These are phyloP conservation scores for Lophius piscatorius DNA, from an alignment of 2,113 vertebrate genomes.

Conservation along the genomic window DNA sequence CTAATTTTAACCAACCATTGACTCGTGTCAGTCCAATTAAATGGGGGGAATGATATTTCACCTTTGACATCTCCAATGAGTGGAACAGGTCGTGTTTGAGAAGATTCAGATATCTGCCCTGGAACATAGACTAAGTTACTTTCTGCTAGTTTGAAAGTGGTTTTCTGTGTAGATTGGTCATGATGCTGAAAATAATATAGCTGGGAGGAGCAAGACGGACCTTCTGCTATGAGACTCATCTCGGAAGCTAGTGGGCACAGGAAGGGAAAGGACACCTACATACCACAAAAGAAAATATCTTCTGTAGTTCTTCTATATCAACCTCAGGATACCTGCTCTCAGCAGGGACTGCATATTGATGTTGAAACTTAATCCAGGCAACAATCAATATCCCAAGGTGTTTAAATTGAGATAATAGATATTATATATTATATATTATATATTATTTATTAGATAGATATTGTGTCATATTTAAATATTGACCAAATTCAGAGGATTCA, in stretches of 20 bases:
- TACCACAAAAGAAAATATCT: background rate
- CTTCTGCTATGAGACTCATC: conserved; percentile 31
- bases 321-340: background rate
- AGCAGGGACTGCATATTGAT: background rate
- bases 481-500: no score
- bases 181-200: conserved; percentile 25
- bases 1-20: no score
- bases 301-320: background rate
- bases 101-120: no score
- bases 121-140: background rate
- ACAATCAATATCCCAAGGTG: background rate
- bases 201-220: conserved; percentile 22
- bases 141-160: background rate
- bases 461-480: no score
- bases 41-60: no score
- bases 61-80: no score
- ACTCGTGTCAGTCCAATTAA: no score
- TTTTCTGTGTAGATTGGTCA: background rate
- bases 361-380: background rate
- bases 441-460: no score
- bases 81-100: no score
- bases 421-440: no score
- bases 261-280: conserved; percentile 1
- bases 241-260: conserved; percentile 17
- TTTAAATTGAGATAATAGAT: no score